Conservation (phyloP, 1,140 invertebrate genomes). For the Cyclina sinensis region DNA sequence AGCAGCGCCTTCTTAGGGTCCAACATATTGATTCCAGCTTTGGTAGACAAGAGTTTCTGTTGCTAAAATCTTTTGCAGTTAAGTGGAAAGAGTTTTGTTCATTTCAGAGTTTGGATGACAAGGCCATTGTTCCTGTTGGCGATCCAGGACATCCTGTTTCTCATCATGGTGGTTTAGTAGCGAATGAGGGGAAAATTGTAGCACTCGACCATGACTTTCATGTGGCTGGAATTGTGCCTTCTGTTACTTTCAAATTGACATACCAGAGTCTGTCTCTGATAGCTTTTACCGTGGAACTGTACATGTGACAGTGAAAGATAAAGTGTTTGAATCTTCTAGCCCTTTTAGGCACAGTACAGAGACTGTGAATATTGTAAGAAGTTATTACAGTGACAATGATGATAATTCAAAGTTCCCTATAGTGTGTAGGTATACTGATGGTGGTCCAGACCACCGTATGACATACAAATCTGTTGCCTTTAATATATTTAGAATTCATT, state of each 20-base stretch:
- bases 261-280: conserved; percentile 54
- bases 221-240: conserved; percentile 58
- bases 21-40: conserved; percentile 63
- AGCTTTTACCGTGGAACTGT: conserved; percentile 69
- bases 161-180: conserved; percentile 53
- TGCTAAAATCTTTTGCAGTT: conserved; percentile 63
- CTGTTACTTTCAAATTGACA: conserved; percentile 63
- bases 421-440: conserved; percentile 67
- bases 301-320: conserved; percentile 72
- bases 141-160: conserved; percentile 66
- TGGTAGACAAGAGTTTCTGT: conserved; percentile 38
- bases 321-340: conserved; percentile 64
- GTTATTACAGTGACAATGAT: background rate
- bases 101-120: conserved; percentile 68
- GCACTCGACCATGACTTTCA: conserved; percentile 70
- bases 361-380: conserved; percentile 13
- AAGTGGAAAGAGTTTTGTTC: conserved; percentile 43
- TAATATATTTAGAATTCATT: conserved; percentile 62
- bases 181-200: conserved; percentile 4
- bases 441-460: conserved; percentile 70
- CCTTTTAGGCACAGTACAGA: conserved; percentile 63
- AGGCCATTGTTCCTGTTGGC: conserved; percentile 70
- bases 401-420: conserved; percentile 40
- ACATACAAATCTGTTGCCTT: conserved; percentile 62
- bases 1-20: conserved; percentile 55